Evolutionary conservation across 2,797 vertebrate species (phyloP), one percentile per base, ranked within the genome.

Genomic region (Nasua narica): DNA sequence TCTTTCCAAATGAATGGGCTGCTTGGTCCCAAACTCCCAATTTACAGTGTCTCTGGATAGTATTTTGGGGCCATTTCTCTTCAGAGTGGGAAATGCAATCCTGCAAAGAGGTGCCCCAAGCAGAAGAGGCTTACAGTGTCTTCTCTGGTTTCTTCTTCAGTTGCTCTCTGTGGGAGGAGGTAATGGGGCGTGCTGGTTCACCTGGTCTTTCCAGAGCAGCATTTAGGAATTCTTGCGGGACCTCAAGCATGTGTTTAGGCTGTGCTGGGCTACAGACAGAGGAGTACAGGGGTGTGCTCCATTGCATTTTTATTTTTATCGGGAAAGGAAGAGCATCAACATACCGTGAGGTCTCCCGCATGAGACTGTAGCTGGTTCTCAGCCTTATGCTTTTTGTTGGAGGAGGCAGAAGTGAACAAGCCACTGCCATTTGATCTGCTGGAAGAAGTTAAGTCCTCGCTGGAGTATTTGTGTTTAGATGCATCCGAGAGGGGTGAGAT

Each of bases 401-500:
- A 99, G 98, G 99, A 98, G 95, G 99, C 98, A 43, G 99, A 98
- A 91, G 98, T 93, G 96, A 98, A 97, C 60, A 99, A 86, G 90
- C 97, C 90, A 27, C 97, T 98, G 98, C 98, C 96, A 83, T 98
- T 98, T 96, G 98, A 96, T 98, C 98, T 98, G 97, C 97, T 97
- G 96, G 98, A 97, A 90, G 98, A 98, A 95, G 98, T 99, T 90
- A 98, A 96, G 98, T 99, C 99, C 97, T 98, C 98, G 16, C 97
- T 97, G 96, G 98, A 97, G 97, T 99, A 99, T 98, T 98, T 98
- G 97, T 99, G 97, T 98, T 99, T 99, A 0, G 99, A 98, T 94
- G 98, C 98, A 95, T 99, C 99, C 2, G 99, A 99, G 97, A 99
- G 98, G 35, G 99, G 99, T 91, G 99, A 99, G 95, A 99, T 84